These are phyloP conservation scores for Oncorhynchus tshawytscha DNA, from an alignment of 2,113 vertebrate species.

Conservation along the genomic window DNA sequence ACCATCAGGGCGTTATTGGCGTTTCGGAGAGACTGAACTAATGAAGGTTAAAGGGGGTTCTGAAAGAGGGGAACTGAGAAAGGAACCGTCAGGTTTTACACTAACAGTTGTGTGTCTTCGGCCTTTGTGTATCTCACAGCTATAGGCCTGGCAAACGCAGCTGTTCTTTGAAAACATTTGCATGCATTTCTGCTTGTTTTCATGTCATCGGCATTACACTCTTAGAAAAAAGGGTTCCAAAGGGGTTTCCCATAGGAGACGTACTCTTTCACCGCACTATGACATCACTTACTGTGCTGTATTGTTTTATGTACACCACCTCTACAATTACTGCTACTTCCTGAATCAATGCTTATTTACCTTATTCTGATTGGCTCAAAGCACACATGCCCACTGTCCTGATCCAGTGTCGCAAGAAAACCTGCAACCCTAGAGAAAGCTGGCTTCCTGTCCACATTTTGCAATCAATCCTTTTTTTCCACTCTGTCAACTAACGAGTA, in stretches of 20 bases:
- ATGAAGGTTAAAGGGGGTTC: neutral
- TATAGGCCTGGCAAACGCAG: no score
- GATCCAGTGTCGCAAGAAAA: neutral
- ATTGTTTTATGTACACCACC: neutral
- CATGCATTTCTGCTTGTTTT: no score
- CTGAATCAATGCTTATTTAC: constrained; percentile 40
- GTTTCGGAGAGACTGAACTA: neutral
- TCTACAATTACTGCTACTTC: constrained; percentile 15
- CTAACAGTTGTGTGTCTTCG: no score
- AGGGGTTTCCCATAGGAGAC: no score
- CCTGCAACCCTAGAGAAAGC: neutral
- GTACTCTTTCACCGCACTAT: no score
- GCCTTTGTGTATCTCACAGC: no score
- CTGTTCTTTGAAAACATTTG: no score
- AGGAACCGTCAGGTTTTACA: no score
- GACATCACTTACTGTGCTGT: neutral
- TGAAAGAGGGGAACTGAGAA: neutral
- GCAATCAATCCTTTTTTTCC: constrained; percentile 14
- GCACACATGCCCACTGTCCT: constrained; percentile 8
- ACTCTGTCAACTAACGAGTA: constrained; percentile 52
- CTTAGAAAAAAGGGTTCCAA: no score
- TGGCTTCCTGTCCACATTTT: constrained; percentile 20
- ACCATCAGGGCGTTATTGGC: neutral
- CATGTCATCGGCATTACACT: no score
- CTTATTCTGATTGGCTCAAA: constrained; percentile 45